A percentile compares a stretch with the other conserved stretches of the same genome.
phyloP scores from a whole-genome alignment of 2,888 invertebrate species.

The Drosophila meridionalis region DNA sequence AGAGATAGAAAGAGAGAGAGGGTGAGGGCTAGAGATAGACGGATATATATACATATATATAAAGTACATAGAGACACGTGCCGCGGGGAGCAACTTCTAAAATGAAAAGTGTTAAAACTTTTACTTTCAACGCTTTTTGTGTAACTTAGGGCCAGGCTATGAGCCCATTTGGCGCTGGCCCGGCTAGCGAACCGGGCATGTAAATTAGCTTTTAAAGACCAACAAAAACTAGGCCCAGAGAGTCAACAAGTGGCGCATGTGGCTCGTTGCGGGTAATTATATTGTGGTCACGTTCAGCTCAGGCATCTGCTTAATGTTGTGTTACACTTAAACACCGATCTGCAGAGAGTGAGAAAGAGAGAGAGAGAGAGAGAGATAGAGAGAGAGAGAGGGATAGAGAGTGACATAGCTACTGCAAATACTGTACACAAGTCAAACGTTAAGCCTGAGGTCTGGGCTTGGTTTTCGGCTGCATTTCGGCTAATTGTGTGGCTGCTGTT shows the following conservation, averaged over 20 bases:
- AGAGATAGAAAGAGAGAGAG: background rate
- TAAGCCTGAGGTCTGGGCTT: constrained; percentile 14
- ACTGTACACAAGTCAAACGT: constrained; percentile 20
- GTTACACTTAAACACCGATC: constrained; percentile 77
- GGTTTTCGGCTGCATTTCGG: constrained; percentile 35
- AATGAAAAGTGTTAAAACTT: constrained; percentile 80
- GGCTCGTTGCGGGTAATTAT: constrained; percentile 75
- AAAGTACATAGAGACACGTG: constrained; percentile 2
- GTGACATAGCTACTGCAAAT: constrained; percentile 25
- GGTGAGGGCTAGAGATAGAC: background rate
- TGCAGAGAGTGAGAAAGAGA: constrained; percentile 4
- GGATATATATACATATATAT: background rate
- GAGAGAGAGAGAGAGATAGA: background rate
- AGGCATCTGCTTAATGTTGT: constrained; percentile 81
- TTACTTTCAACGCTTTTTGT: constrained; percentile 71
- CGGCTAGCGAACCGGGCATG: constrained; percentile 55
- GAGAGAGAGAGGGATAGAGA: background rate
- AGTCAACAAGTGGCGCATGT: constrained; percentile 73
- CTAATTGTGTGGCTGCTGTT: constrained; percentile 40
- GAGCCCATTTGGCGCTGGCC: constrained; percentile 3
- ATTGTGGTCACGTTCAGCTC: constrained; percentile 81
- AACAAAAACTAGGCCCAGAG: constrained; percentile 33
- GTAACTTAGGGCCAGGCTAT: constrained; percentile 30
- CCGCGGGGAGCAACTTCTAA: constrained; percentile 62
- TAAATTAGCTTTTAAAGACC: constrained; percentile 74